A percentile compares a stretch with the other conserved stretches of the same genome.
Conservation (phyloP, 2,113 vertebrate species). For the Orientallactaga bullata region DNA sequence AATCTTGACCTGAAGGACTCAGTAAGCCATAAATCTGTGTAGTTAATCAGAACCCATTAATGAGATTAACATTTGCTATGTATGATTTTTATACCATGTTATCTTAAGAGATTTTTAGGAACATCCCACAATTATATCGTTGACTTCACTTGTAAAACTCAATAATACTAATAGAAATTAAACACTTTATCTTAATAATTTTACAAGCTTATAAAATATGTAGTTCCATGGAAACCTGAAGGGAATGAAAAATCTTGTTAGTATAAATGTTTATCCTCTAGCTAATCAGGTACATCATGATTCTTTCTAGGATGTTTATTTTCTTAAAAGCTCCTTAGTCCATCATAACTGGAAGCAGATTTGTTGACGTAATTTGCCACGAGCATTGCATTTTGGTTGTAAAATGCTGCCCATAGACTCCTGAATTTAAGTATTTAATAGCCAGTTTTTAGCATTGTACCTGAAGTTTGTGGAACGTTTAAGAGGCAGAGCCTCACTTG, state of each 20-base stretch:
- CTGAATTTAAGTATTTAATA: too few relatives aligned
- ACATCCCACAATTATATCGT: not conserved
- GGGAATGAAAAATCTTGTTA: not conserved
- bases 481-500: too few relatives aligned
- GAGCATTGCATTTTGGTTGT: too few relatives aligned
- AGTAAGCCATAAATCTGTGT: not conserved
- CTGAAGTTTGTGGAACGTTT: too few relatives aligned
- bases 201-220: not conserved
- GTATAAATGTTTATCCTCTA: not conserved
- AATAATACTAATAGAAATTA: not conserved
- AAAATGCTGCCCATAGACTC: too few relatives aligned
- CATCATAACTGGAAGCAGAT: not conserved
- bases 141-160: not conserved
- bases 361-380: slow-evolving; percentile 11
- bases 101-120: not conserved
- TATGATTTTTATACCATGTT: not conserved
- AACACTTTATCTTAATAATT: not conserved
- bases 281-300: not conserved
- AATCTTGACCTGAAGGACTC: not conserved
- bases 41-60: not conserved
- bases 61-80: not conserved
- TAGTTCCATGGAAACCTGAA: not conserved
- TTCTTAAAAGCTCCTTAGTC: not conserved
- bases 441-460: too few relatives aligned
- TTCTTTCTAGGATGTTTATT: not conserved